Evolutionary conservation across 2,797 vertebrate species (phyloP).

Genomic region (Bradypodion pumilum): DNA sequence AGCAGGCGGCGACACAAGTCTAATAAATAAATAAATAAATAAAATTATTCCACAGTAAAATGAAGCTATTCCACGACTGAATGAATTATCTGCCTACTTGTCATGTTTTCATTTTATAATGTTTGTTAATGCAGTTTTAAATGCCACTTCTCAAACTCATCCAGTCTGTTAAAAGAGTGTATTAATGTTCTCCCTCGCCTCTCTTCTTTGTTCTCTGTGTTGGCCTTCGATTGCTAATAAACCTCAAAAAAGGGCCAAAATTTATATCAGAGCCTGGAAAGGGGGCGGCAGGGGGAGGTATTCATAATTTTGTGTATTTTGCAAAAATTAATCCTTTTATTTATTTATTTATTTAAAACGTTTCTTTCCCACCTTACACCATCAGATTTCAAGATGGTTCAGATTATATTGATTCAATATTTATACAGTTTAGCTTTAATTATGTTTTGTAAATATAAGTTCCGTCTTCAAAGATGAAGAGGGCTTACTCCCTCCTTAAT

Average conservation of each 20-base stretch:
- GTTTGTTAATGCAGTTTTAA: neutral
- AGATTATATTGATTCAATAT: no score
- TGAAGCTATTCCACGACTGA: neutral
- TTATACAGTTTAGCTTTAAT: no score
- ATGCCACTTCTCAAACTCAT: neutral
- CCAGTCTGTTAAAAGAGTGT: neutral
- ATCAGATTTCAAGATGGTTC: no score
- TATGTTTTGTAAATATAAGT: no score
- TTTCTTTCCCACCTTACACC: neutral
- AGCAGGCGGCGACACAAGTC: no score
- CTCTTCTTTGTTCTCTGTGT: neutral
- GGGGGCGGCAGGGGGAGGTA: no score
- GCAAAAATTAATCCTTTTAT: neutral
- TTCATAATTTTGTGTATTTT: no score
- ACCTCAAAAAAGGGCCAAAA: neutral
- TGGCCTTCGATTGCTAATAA: slow-evolving; percentile 22
- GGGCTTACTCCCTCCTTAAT: neutral
- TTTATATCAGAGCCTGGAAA: no score
- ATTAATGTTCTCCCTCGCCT: neutral
- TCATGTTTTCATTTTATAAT: neutral
- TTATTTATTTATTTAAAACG: no score
- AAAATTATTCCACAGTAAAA: neutral
- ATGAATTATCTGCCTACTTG: neutral
- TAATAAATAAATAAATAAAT: no score
- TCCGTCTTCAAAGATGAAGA: neutral